These are phyloP conservation scores for Drosophila nebulosa DNA, from an alignment of 1,140 invertebrate species.

Conservation along the genomic window DNA sequence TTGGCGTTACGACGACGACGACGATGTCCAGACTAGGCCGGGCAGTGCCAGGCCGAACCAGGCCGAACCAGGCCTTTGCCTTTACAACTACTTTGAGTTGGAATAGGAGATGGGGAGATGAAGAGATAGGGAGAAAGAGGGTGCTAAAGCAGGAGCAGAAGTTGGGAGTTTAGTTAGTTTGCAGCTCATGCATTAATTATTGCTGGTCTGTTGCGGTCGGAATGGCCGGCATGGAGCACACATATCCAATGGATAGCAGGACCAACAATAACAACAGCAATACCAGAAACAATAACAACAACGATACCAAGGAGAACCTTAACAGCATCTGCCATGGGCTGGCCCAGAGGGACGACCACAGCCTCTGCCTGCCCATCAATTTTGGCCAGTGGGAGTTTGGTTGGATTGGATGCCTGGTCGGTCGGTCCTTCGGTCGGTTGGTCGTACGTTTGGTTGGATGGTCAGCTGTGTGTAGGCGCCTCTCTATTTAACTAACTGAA, in stretches of 20 bases:
- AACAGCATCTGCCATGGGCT: background rate
- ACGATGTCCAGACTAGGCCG: background rate
- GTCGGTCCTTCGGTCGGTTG: background rate
- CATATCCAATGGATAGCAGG: constrained; percentile 6
- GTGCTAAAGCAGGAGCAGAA: constrained; percentile 1
- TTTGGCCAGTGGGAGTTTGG: constrained; percentile 9
- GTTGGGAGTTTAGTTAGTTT: constrained; percentile 47
- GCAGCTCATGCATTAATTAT: constrained; percentile 78
- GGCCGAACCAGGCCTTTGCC: background rate
- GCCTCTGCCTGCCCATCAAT: constrained; percentile 31
- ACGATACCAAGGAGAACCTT: background rate
- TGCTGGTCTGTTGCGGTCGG: constrained; percentile 70
- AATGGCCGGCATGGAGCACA: constrained; percentile 35
- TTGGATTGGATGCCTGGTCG: background rate
- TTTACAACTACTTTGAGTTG: constrained; percentile 12
- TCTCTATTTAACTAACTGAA: constrained; percentile 69
- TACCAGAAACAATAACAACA: background rate
- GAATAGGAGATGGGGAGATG: constrained; percentile 26
- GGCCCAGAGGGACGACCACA: constrained; percentile 15
- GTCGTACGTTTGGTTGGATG: background rate
- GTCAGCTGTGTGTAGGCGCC: constrained; percentile 15
- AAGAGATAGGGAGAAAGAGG: background rate
- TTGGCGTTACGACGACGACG: constrained; percentile 39
- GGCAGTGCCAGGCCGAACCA: constrained; percentile 5
- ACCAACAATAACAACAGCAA: background rate